A percentile compares a stretch with the other conserved stretches of the same genome.
Evolutionary conservation across 64 coral and sea anemone species (phyloP).

Genomic region (Actinia tenebrosa): DNA sequence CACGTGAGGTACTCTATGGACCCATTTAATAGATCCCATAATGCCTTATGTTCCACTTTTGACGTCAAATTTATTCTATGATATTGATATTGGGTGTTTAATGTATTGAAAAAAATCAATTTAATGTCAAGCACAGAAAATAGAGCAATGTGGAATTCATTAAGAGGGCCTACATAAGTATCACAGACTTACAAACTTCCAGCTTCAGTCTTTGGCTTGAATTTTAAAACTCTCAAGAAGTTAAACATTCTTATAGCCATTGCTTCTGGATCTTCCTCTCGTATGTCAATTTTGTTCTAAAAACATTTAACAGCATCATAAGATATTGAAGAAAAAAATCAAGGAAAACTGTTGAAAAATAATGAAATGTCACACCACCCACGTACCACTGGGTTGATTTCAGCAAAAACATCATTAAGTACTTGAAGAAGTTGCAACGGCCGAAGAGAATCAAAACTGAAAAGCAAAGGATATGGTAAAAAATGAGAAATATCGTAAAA

Average conservation of each 20-base stretch:
- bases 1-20: no score
- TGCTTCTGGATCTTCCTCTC: slow-evolving; percentile 92
- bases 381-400: slow-evolving; percentile 92
- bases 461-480: neutral
- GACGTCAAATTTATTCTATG: no score
- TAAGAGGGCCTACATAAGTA: no score
- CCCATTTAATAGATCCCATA: no score
- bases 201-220: slow-evolving; percentile 88
- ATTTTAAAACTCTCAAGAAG: slow-evolving; percentile 92
- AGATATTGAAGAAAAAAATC: neutral
- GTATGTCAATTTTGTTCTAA: slow-evolving; percentile 88
- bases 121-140: no score
- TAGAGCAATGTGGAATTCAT: no score
- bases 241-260: slow-evolving; percentile 93
- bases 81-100: no score
- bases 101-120: no score
- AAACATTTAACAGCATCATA: neutral
- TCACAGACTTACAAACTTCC: slow-evolving; percentile 98
- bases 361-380: neutral
- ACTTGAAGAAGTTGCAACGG: slow-evolving; percentile 87
- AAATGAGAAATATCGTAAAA: neutral
- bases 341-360: neutral
- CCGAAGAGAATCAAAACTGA: slow-evolving; percentile 94
- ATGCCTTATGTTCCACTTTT: no score
- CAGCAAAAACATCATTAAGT: slow-evolving; percentile 98